Evolutionary conservation across 2,113 vertebrate genomes (phyloP).

Genomic region (Marcusenius ussheri): DNA sequence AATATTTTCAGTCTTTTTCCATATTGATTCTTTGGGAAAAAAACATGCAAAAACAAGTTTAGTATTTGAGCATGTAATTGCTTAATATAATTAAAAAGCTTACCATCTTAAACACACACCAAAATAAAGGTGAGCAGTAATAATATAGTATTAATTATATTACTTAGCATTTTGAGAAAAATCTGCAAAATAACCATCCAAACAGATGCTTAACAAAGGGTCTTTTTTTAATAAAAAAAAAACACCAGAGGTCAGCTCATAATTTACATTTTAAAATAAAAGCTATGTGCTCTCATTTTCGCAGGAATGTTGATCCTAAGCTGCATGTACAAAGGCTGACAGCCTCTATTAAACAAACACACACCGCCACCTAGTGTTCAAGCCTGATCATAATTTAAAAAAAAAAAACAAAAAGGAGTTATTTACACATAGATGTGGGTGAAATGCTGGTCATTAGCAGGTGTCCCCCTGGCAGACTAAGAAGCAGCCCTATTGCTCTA

Average conservation of each 20-base stretch:
- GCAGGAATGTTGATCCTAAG: background rate
- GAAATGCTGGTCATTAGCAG: background rate
- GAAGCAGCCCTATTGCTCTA: background rate
- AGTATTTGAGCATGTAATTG: background rate
- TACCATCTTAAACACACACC: background rate
- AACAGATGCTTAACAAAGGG: background rate
- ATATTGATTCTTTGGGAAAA: background rate
- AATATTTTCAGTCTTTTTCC: background rate
- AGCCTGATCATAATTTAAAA: background rate
- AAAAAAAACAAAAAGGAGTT: background rate
- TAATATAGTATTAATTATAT: background rate
- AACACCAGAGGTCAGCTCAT: background rate
- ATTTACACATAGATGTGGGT: background rate
- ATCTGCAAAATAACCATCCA: background rate
- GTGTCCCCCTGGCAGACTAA: background rate
- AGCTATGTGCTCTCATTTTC: background rate
- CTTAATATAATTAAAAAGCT: background rate
- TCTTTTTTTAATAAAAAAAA: no score
- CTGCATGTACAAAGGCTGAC: background rate
- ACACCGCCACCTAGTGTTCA: slow-evolving; percentile 25
- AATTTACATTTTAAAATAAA: background rate
- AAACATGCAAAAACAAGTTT: background rate
- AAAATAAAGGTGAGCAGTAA: background rate
- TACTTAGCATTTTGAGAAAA: background rate
- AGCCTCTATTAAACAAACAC: background rate